Conservation (phyloP, 2,113 vertebrate genomes). For the Nothoprocta perdicaria region DNA sequence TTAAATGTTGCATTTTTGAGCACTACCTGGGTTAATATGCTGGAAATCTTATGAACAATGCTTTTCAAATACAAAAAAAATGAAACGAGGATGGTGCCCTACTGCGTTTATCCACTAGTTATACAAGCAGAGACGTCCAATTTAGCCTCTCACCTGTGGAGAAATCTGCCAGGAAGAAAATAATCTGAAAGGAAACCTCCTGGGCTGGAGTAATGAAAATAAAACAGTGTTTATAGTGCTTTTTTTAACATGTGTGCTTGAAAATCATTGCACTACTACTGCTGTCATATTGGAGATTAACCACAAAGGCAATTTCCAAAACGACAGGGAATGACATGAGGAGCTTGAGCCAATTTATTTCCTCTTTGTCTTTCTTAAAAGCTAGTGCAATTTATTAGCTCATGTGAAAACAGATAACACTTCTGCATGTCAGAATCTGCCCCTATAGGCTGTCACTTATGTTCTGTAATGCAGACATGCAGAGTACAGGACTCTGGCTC, state of each 20-base stretch:
- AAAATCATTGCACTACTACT: background rate
- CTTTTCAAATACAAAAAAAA: background rate
- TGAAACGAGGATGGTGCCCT: background rate
- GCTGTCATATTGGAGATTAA: background rate
- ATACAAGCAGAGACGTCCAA: background rate
- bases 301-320: background rate
- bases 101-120: background rate
- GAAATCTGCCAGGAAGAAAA: background rate
- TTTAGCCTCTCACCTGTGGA: background rate
- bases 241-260: background rate
- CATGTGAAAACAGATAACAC: accelerated
- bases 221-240: conserved; percentile 1
- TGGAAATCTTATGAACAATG: accelerated
- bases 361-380: background rate
- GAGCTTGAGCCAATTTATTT: background rate
- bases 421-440: background rate
- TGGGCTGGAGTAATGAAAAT: background rate
- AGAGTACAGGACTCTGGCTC: accelerated
- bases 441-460: accelerated
- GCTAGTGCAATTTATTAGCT: background rate
- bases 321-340: background rate
- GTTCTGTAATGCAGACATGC: accelerated
- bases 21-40: background rate
- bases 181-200: background rate
- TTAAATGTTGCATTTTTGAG: background rate